Conservation (phyloP, 2,113 vertebrate genomes). For the Prunella himalayana region DNA sequence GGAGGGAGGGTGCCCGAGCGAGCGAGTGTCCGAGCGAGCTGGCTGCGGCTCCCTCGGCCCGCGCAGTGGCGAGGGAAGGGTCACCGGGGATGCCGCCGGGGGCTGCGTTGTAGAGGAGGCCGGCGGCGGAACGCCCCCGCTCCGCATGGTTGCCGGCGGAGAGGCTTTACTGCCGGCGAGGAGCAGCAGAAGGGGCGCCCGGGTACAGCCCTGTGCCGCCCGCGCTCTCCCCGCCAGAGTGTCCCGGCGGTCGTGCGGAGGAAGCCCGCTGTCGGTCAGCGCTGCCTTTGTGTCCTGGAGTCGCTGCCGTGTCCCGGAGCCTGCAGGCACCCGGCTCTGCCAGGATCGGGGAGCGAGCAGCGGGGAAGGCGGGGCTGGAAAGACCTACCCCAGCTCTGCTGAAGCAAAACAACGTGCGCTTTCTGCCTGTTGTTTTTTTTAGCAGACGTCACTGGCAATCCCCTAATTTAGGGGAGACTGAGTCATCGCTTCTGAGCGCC, state of each 20-base stretch:
- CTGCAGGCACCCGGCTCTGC: too few relatives aligned
- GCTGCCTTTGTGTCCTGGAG: not conserved
- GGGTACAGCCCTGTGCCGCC: not conserved
- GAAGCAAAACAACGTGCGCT: not conserved
- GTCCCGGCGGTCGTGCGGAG: not conserved
- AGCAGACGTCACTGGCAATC: not conserved
- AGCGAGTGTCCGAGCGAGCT: rapidly evolving
- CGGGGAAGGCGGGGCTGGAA: not conserved
- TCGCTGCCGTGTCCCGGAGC: not conserved
- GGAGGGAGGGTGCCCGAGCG: not conserved
- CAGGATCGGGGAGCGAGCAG: not conserved
- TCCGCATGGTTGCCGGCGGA: too few relatives aligned
- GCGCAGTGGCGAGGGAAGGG: not conserved
- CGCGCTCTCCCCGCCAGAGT: too few relatives aligned
- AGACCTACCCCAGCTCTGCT: not conserved
- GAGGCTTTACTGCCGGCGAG: not conserved
- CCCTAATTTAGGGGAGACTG: slow-evolving; percentile 1
- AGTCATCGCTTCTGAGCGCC: not conserved
- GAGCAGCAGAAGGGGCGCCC: not conserved
- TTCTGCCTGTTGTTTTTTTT: not conserved
- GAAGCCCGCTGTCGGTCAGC: not conserved
- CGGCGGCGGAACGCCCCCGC: not conserved
- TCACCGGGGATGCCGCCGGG: too few relatives aligned
- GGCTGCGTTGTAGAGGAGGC: not conserved
- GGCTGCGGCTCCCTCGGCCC: rapidly evolving